Evolutionary conservation across 2,797 vertebrate genomes (phyloP).

Genomic region (Odontamblyopus lacepedii): DNA sequence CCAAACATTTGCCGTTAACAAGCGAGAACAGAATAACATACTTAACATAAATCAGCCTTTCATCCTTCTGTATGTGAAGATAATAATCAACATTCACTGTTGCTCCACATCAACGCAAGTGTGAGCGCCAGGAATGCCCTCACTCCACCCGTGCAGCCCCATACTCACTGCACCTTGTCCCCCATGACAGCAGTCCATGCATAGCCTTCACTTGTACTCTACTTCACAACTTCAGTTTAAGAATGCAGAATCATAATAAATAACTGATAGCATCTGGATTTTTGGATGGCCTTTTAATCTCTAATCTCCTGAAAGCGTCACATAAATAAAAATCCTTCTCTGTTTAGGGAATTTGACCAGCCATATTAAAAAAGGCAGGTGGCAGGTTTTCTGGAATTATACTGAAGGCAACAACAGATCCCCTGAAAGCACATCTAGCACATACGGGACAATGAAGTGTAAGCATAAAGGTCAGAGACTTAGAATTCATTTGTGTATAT

Average conservation of each 20-base stretch:
- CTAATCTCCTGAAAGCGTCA: neutral
- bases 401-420: too few relatives aligned
- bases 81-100: slow-evolving; percentile 49
- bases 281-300: slow-evolving; percentile 9
- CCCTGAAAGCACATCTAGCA: too few relatives aligned
- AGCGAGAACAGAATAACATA: slow-evolving; percentile 11
- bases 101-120: slow-evolving; percentile 55
- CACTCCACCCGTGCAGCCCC: slow-evolving; percentile 1
- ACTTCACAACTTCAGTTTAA: slow-evolving; percentile 48
- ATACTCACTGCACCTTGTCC: slow-evolving; percentile 5
- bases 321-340: neutral
- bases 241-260: slow-evolving; percentile 35
- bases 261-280: neutral
- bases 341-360: neutral
- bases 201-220: slow-evolving; percentile 30
- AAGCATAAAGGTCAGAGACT: too few relatives aligned
- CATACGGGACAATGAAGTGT: too few relatives aligned
- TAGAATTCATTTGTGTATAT: too few relatives aligned
- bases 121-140: slow-evolving; percentile 62
- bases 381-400: too few relatives aligned
- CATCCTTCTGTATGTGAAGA: slow-evolving; percentile 35
- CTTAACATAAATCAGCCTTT: slow-evolving; percentile 30
- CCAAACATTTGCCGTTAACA: slow-evolving; percentile 17
- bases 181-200: slow-evolving; percentile 49
- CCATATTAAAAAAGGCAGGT: too few relatives aligned